Percentiles rank a stretch among this genome's conserved stretches.
Conservation (phyloP, 2,888 invertebrate genomes). For the Cataglyphis livida region DNA sequence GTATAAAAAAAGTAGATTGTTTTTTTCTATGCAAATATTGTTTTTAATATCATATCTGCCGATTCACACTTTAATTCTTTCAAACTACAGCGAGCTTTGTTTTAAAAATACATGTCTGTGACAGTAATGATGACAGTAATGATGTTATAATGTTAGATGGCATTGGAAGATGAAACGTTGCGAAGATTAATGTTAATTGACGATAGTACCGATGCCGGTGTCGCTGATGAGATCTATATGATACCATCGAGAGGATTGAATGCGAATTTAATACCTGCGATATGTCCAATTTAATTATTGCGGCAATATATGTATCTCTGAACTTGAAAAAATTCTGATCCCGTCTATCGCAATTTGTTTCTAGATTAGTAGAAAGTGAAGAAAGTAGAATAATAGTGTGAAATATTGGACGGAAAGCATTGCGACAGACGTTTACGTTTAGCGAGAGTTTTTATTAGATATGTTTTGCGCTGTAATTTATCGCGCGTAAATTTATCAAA, state of each 20-base stretch:
- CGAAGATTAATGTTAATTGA: constrained; percentile 6
- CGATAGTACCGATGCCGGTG: background rate
- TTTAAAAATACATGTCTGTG: background rate
- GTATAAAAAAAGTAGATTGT: background rate
- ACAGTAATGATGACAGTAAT: background rate
- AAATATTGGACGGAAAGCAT: background rate
- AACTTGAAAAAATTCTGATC: background rate
- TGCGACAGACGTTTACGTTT: background rate
- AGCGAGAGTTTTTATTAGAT: background rate
- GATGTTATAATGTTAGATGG: background rate
- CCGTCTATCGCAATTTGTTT: background rate
- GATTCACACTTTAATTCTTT: background rate
- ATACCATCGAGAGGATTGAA: background rate
- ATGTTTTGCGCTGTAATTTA: constrained; percentile 14
- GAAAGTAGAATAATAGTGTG: background rate
- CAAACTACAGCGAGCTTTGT: background rate
- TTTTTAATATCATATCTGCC: background rate
- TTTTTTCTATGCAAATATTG: constrained; percentile 9
- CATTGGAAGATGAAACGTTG: background rate
- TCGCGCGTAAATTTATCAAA: constrained; percentile 28
- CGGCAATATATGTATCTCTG: background rate
- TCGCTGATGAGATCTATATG: background rate
- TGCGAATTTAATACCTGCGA: background rate
- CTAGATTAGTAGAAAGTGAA: background rate
- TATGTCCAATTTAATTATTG: background rate